Conservation (phyloP, 2,888 invertebrate species). For the Philonicus albiceps region DNA sequence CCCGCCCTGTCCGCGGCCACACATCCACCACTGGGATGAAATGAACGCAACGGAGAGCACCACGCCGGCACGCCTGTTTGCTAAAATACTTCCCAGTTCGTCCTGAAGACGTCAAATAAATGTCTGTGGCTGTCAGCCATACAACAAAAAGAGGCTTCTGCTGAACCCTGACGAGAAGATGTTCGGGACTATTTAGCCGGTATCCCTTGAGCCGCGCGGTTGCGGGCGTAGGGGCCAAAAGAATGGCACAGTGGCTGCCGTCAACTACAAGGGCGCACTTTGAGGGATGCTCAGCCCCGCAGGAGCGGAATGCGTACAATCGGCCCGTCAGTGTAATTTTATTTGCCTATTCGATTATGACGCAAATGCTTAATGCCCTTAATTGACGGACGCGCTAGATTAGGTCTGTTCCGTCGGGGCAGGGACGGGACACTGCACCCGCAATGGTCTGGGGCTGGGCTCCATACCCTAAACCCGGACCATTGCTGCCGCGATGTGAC, state of each 20-base stretch:
- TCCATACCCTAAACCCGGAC: no score
- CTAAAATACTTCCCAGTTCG: background rate
- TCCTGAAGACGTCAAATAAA: slow-evolving; percentile 21
- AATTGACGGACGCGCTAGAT: slow-evolving; percentile 40
- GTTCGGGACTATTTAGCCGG: background rate
- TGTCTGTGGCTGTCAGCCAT: slow-evolving; percentile 1
- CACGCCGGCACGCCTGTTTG: background rate
- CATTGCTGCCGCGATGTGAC: background rate
- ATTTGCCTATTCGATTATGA: slow-evolving; percentile 48
- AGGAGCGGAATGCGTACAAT: background rate
- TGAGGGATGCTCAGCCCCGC: slow-evolving; percentile 1
- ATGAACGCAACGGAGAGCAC: background rate
- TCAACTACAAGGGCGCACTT: background rate
- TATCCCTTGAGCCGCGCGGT: background rate
- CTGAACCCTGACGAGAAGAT: background rate
- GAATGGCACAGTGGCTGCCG: background rate
- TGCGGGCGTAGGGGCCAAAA: background rate
- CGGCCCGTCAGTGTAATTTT: slow-evolving; percentile 32
- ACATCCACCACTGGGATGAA: background rate
- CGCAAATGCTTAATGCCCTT: slow-evolving; percentile 42
- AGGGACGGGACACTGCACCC: background rate
- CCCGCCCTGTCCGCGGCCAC: background rate
- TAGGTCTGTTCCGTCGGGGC: background rate
- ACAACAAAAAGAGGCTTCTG: background rate
- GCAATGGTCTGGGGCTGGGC: background rate